Evolutionary conservation across 2,113 vertebrate species (phyloP).

Genomic region (Ibidorhyncha struthersii): DNA sequence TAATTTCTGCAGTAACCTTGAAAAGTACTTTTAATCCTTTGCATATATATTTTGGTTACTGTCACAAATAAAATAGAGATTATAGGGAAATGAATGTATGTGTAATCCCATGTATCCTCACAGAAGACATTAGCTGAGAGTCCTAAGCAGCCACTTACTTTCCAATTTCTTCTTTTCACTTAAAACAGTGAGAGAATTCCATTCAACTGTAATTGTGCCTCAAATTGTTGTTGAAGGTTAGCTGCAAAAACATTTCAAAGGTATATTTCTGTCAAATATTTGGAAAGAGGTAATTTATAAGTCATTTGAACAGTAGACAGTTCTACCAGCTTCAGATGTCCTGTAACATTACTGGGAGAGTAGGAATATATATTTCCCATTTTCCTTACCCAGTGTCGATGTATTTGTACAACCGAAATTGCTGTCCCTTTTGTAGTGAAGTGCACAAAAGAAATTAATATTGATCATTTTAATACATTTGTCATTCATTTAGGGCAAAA

Average conservation of each 20-base stretch:
- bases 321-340: background rate
- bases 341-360: background rate
- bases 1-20: constrained; percentile 45
- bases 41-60: background rate
- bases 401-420: background rate
- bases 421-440: background rate
- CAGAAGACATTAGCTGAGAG: background rate
- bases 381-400: background rate
- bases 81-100: background rate
- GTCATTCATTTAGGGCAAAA: background rate
- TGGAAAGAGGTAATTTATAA: constrained; percentile 3
- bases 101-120: background rate
- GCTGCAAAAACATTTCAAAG: background rate
- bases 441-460: background rate
- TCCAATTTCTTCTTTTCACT: constrained; percentile 1
- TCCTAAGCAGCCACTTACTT: background rate
- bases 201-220: background rate
- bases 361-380: background rate
- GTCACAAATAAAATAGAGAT: background rate
- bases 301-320: background rate
- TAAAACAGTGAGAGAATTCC: constrained; percentile 4
- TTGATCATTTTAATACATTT: background rate
- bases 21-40: constrained; percentile 11
- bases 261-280: background rate
- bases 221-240: background rate